phyloP scores from a whole-genome alignment of 1,140 invertebrate genomes.

The Sesamia nonagrioides region DNA sequence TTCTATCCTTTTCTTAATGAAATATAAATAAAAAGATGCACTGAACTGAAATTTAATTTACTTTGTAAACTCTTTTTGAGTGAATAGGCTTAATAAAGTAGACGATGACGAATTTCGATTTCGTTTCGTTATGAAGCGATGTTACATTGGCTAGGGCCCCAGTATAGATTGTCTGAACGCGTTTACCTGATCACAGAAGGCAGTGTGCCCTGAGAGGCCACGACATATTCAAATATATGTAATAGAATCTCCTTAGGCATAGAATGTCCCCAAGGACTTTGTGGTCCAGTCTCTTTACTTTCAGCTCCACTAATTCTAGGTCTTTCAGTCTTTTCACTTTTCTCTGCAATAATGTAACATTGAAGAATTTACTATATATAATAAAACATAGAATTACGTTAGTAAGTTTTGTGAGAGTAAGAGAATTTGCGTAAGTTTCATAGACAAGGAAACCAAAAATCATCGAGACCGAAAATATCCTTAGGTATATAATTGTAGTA shows the following conservation, averaged over 20 bases:
- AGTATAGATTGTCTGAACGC: not conserved
- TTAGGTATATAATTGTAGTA: not conserved
- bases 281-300: conserved; percentile 71
- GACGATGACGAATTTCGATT: too few relatives aligned
- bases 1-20: too few relatives aligned
- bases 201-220: conserved; percentile 90
- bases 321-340: conserved; percentile 86
- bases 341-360: conserved; percentile 67
- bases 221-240: conserved; percentile 91
- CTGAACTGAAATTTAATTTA: too few relatives aligned
- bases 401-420: not conserved
- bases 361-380: not conserved
- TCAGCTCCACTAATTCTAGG: conserved; percentile 76
- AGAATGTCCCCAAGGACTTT: conserved; percentile 78
- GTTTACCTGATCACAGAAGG: conserved; percentile 91
- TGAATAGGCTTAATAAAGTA: too few relatives aligned
- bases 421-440: conserved; percentile 7
- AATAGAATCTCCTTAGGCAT: conserved; percentile 90
- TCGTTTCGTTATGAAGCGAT: too few relatives aligned
- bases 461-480: not conserved
- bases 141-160: too few relatives aligned
- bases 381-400: conserved; percentile 2
- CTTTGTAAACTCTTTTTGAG: too few relatives aligned
- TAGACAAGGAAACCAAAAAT: not conserved
- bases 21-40: too few relatives aligned